Conservation (phyloP, 2,797 vertebrate species). For the Tadarida brasiliensis region DNA sequence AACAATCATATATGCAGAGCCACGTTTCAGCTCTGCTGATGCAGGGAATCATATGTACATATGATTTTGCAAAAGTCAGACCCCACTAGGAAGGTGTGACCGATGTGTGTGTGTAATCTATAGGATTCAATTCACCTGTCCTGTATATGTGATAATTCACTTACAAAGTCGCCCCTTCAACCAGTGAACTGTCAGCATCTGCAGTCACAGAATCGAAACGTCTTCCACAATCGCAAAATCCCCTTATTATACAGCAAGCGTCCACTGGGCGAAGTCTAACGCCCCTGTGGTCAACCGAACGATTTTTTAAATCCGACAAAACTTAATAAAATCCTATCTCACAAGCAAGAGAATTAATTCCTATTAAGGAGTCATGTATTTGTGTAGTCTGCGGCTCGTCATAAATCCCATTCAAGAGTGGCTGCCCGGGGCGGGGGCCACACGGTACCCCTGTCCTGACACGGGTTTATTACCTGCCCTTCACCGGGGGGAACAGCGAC, state of each 20-base stretch:
- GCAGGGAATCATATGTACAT: not conserved
- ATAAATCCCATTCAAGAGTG: not conserved
- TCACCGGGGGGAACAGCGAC: not conserved
- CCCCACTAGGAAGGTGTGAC: not conserved
- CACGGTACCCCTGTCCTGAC: not conserved
- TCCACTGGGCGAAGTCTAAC: not conserved
- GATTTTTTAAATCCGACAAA: constrained; percentile 1
- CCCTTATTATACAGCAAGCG: no score
- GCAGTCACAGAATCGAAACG: no score
- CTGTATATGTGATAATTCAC: not conserved
- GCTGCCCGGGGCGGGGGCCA: not conserved
- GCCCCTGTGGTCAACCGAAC: not conserved
- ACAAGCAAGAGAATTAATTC: constrained; percentile 51
- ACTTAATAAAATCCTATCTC: not conserved
- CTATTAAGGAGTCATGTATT: constrained; percentile 1
- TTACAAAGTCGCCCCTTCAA: not conserved
- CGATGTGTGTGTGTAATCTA: not conserved
- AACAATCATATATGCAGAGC: not conserved
- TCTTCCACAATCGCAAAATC: no score
- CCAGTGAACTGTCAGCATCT: not conserved
- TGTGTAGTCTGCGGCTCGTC: not conserved
- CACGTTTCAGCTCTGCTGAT: not conserved
- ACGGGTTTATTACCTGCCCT: not conserved
- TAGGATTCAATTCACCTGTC: not conserved
- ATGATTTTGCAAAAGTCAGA: not conserved